phyloP scores from a whole-genome alignment of 2,888 invertebrate genomes.

The Pherbina coryleti region DNA sequence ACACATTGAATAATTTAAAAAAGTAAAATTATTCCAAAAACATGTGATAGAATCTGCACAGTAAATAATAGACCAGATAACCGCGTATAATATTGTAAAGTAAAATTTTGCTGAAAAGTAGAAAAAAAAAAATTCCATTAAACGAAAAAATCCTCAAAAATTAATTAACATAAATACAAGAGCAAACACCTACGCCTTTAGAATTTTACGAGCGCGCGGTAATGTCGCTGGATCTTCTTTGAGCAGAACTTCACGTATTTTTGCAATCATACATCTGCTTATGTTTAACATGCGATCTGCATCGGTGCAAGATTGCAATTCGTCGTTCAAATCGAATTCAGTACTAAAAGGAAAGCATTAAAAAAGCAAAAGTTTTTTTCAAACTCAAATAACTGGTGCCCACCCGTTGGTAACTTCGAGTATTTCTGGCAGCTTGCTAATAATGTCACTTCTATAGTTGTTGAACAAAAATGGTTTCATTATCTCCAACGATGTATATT shows the following conservation, averaged over 20 bases:
- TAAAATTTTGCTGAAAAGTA: slow-evolving; percentile 4
- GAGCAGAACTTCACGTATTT: slow-evolving; percentile 53
- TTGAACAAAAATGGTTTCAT: slow-evolving; percentile 60
- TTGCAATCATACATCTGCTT: slow-evolving; percentile 27
- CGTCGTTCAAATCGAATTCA: slow-evolving; percentile 49
- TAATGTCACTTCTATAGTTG: slow-evolving; percentile 54
- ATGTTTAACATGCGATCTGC: too few relatives aligned
- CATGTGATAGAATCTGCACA: slow-evolving; percentile 14
- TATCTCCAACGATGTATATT: slow-evolving; percentile 51
- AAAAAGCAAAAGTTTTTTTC: too few relatives aligned
- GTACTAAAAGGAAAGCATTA: slow-evolving; percentile 48
- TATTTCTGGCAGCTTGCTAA: slow-evolving; percentile 46
- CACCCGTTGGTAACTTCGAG: slow-evolving; percentile 48
- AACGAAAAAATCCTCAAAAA: too few relatives aligned
- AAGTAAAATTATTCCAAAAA: neutral
- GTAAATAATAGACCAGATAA: slow-evolving; percentile 11
- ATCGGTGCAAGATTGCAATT: slow-evolving; percentile 1
- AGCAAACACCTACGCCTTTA: slow-evolving; percentile 50
- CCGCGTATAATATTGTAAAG: slow-evolving; percentile 28
- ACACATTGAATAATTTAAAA: too few relatives aligned
- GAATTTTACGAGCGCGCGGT: slow-evolving; percentile 44
- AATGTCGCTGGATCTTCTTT: slow-evolving; percentile 54
- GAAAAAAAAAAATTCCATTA: neutral
- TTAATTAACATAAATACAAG: too few relatives aligned
- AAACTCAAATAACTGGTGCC: neutral